Percentiles rank a stretch among this genome's conserved stretches.
phyloP scores from a whole-genome alignment of 1,140 invertebrate species.

The Drosophila oshimai region DNA sequence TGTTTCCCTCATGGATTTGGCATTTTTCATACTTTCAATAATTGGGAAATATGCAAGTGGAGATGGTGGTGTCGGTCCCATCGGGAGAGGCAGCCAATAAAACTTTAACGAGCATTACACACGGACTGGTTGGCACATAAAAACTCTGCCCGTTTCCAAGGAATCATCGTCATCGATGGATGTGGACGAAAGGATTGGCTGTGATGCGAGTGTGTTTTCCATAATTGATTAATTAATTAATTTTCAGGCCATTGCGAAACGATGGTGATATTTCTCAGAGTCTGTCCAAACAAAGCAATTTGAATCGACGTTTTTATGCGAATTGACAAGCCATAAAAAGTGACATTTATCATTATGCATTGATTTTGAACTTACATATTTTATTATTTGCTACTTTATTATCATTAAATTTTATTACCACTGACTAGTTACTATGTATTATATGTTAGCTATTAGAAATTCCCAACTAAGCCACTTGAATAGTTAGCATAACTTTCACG shows the following conservation, averaged over 20 bases:
- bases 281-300: slow-evolving; percentile 38
- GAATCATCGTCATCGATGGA: slow-evolving; percentile 41
- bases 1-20: slow-evolving; percentile 25
- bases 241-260: slow-evolving; percentile 41
- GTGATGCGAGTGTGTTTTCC: slow-evolving; percentile 54
- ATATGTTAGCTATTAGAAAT: slow-evolving; percentile 17
- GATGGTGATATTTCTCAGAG: slow-evolving; percentile 18
- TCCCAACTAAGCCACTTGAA: slow-evolving; percentile 1
- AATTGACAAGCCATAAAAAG: slow-evolving; percentile 14
- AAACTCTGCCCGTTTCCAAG: slow-evolving; percentile 49
- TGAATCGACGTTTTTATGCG: slow-evolving; percentile 11
- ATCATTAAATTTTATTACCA: not conserved
- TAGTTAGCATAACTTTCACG: slow-evolving; percentile 4
- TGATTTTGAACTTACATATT: not conserved
- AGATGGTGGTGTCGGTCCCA: not conserved
- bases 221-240: slow-evolving; percentile 76
- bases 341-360: not conserved
- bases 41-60: slow-evolving; percentile 39
- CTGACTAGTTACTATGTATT: slow-evolving; percentile 9
- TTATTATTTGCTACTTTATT: too few relatives aligned
- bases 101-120: slow-evolving; percentile 53
- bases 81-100: slow-evolving; percentile 51
- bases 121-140: slow-evolving; percentile 43
- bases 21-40: slow-evolving; percentile 62
- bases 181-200: slow-evolving; percentile 5